Conservation (phyloP, 2,113 vertebrate genomes). For the Pterocles orientalis region DNA sequence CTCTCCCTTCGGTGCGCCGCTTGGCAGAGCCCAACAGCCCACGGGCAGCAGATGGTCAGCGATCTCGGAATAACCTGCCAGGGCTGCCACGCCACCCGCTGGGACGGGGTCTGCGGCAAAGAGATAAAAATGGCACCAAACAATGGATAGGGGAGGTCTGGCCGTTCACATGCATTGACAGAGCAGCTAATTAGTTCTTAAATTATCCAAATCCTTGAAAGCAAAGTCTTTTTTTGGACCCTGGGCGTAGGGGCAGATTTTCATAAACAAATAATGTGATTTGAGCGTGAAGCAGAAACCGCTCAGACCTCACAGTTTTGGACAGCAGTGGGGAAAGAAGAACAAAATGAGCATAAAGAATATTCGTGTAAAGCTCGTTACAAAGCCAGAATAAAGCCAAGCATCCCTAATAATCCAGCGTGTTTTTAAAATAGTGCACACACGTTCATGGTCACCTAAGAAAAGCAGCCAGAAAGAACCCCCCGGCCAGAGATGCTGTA, state of each 20-base stretch:
- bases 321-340: background rate
- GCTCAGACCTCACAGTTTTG: background rate
- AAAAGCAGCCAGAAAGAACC: background rate
- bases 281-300: background rate
- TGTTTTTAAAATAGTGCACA: background rate
- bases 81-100: background rate
- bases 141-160: background rate
- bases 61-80: background rate
- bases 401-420: background rate
- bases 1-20: background rate
- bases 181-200: background rate
- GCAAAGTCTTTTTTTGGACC: background rate
- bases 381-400: background rate
- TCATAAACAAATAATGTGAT: background rate
- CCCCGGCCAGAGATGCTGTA: background rate
- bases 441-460: no score
- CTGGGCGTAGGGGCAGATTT: background rate
- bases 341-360: background rate
- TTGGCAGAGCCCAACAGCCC: background rate
- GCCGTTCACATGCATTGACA: background rate
- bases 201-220: background rate
- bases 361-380: background rate
- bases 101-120: background rate
- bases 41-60: constrained; percentile 27
- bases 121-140: background rate